phyloP scores from a whole-genome alignment of 2,113 vertebrate species.

The Azemiops feae region DNA sequence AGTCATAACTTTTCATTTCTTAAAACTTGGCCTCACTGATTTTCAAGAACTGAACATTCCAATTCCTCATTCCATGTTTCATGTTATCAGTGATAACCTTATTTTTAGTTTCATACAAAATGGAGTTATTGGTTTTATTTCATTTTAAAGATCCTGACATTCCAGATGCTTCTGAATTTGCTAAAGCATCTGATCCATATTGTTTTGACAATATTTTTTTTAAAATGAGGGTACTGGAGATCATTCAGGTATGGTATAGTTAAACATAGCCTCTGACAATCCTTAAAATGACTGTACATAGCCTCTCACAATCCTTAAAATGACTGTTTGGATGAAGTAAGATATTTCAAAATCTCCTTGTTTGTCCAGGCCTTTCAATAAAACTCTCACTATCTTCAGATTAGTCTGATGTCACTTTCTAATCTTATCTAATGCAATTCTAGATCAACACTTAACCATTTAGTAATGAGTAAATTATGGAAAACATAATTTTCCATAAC shows the following conservation, averaged over 20 bases:
- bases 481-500: neutral
- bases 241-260: neutral
- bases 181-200: neutral
- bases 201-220: too few species aligned
- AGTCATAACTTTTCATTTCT: neutral
- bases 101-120: neutral
- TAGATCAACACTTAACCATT: neutral
- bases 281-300: neutral
- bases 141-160: neutral
- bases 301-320: neutral
- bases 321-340: neutral
- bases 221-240: neutral
- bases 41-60: neutral
- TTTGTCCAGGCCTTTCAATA: neutral
- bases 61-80: neutral
- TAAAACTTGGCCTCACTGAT: neutral
- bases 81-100: neutral
- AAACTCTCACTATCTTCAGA: neutral
- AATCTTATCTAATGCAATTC: neutral
- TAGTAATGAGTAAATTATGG: neutral
- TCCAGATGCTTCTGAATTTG: neutral
- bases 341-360: neutral
- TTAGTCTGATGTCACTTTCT: neutral
- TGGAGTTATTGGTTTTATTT: neutral
- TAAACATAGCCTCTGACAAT: neutral